Percentiles rank a stretch among this genome's conserved stretches.
These are phyloP conservation scores for Xestoiulus laeticollis DNA, from an alignment of 2,888 invertebrate species.

Conservation along the genomic window DNA sequence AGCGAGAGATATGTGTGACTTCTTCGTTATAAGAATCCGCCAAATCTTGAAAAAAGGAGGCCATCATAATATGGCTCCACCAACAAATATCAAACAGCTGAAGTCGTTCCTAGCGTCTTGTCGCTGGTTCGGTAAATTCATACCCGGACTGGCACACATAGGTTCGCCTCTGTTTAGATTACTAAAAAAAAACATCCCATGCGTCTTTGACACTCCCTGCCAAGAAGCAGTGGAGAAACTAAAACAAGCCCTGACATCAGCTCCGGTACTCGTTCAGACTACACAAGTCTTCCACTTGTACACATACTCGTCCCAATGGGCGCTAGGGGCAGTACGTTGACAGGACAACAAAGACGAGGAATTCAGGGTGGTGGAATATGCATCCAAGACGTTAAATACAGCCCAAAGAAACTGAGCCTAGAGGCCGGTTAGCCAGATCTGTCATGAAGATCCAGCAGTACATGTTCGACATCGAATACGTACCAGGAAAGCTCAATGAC, in stretches of 20 bases:
- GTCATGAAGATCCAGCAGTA: constrained; percentile 57
- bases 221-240: not conserved
- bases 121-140: not conserved
- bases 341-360: not conserved
- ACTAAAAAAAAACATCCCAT: not conserved
- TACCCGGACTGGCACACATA: not conserved
- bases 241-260: not conserved
- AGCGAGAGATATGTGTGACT: not conserved
- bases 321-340: not conserved
- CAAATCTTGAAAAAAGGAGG: not conserved
- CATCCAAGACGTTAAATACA: constrained; percentile 55
- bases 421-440: constrained; percentile 58
- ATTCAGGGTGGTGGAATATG: constrained; percentile 55
- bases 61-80: not conserved
- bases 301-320: not conserved
- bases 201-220: not conserved
- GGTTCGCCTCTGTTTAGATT: not conserved
- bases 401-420: constrained; percentile 56
- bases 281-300: not conserved
- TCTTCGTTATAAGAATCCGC: not conserved
- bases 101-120: not conserved
- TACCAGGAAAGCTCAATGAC: constrained; percentile 53
- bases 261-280: not conserved
- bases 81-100: not conserved
- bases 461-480: constrained; percentile 55